A percentile compares a stretch with the other conserved stretches of the same genome.
Evolutionary conservation across 35 echinoderm and acorn worm species (phyloP).

Genomic region (Apostichopus californicus): DNA sequence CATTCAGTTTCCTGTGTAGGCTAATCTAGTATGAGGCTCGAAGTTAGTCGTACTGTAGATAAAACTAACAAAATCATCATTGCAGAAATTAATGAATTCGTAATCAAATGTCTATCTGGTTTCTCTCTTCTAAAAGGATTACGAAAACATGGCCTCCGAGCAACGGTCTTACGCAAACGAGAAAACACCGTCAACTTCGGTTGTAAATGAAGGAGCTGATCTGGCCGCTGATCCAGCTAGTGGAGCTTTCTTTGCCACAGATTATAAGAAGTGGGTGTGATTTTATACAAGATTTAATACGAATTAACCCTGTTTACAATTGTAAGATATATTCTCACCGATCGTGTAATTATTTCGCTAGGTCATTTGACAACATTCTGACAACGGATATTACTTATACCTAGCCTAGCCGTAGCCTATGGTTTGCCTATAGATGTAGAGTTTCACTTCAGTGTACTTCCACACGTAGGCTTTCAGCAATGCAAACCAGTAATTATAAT

Average conservation of each 20-base stretch:
- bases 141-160: constrained; percentile 92
- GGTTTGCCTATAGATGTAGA: too few relatives aligned
- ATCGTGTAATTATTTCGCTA: too few relatives aligned
- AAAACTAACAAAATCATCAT: too few relatives aligned
- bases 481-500: too few relatives aligned
- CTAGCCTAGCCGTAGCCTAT: too few relatives aligned
- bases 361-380: too few relatives aligned
- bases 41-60: background rate
- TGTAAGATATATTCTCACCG: too few relatives aligned
- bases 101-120: background rate
- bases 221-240: constrained; percentile 93
- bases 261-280: constrained; percentile 95
- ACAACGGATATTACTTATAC: too few relatives aligned
- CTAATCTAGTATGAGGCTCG: background rate
- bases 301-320: too few relatives aligned
- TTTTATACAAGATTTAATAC: too few relatives aligned
- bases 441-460: too few relatives aligned
- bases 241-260: constrained; percentile 94
- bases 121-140: constrained; percentile 78
- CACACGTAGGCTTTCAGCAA: too few relatives aligned
- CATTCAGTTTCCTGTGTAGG: background rate
- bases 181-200: constrained; percentile 84
- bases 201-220: constrained; percentile 74
- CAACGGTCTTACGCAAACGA: constrained; percentile 91
- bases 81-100: background rate